A percentile compares a stretch with the other conserved stretches of the same genome.
Evolutionary conservation across 2,888 invertebrate genomes (phyloP).

Genomic region (Tiliacea citrago): DNA sequence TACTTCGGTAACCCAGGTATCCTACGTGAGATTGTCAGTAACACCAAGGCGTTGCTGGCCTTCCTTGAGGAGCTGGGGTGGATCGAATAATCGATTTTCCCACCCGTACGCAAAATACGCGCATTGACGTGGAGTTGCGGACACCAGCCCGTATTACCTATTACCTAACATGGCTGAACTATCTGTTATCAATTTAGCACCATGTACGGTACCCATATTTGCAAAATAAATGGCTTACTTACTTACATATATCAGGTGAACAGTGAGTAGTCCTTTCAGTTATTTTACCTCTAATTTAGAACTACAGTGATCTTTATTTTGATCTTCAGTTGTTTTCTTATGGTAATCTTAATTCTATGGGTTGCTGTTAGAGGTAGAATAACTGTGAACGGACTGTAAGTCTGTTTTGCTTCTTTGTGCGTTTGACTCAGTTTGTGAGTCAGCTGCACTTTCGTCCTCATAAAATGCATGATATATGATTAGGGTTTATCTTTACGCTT

Average conservation of each 20-base stretch:
- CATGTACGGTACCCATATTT: too few species aligned
- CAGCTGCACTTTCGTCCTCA: slow-evolving; percentile 57
- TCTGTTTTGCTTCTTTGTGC: slow-evolving; percentile 53
- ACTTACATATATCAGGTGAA: slow-evolving; percentile 38
- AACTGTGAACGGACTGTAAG: slow-evolving; percentile 2
- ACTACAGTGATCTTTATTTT: not conserved
- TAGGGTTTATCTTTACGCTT: slow-evolving; percentile 49
- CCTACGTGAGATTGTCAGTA: too few species aligned
- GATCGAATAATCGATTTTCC: too few species aligned
- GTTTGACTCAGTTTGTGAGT: slow-evolving; percentile 52
- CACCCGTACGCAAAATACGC: too few species aligned
- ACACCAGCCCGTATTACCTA: too few species aligned
- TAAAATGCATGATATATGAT: slow-evolving; percentile 62
- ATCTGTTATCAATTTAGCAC: too few species aligned
- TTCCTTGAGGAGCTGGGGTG: too few species aligned
- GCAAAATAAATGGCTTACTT: too few species aligned
- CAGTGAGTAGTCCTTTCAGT: not conserved
- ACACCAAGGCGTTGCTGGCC: too few species aligned
- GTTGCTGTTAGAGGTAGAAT: not conserved
- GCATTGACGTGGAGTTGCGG: too few species aligned
- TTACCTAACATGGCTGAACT: too few species aligned
- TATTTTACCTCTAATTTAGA: not conserved
- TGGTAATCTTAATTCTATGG: not conserved
- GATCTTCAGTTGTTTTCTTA: not conserved
- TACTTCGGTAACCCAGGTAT: too few species aligned